Base-by-base conservation (phyloP, 2,797 vertebrate species). In the Xyrichtys novacula region DNA sequence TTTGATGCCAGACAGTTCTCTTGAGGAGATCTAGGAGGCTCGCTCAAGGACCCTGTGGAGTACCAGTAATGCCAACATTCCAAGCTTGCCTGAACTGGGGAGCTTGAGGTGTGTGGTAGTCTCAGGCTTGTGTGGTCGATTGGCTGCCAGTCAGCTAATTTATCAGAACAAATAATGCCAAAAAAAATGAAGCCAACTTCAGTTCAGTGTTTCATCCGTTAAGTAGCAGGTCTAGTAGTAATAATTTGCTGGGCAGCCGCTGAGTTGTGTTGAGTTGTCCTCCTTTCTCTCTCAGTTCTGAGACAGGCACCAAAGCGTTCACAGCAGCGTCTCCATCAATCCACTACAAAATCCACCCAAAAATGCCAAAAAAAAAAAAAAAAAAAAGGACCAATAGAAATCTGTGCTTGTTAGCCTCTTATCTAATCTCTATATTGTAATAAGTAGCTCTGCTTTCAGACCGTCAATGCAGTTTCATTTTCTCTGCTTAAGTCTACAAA, bases 331-430 rank as follows among this genome's bases (percentile, higher is more conserved):
- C 70, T 78, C 80, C 58, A 7, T 68, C 74, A 46, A 78, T 66
- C 73, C 82, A 55, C 58, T 44, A 87, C 59, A 66, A 80, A 68
- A 83, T 88, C 68, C 73, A 73, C 47, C 74, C 65, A 88, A 69
- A 74, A 77, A 54, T n/a, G n/a, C n/a, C n/a, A 17, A 55, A 69
- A 83, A 39, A 48, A 86, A 94, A 90, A 91, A 94, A 60, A 43
- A 11, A 6, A 63, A 52, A 5, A 62, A 50, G 38, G 38, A 12
- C 46, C 59, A 56, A 92, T 89, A 92, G 22, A 91, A 95, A 94
- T 91, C 91, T 91, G 91, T 93, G 80, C 79, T 94, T 93, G 42
- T 85, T 78, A 73, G 73, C 66, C 55, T 83, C 65, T 74, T 76
- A 67, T 78, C 63, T 53, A 64, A 65, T 29, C 55, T 48, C 46